A percentile compares a stretch with the other conserved stretches of the same genome.
Conservation (phyloP, 2,113 vertebrate species). For the Tenebrosternarchus preto region DNA sequence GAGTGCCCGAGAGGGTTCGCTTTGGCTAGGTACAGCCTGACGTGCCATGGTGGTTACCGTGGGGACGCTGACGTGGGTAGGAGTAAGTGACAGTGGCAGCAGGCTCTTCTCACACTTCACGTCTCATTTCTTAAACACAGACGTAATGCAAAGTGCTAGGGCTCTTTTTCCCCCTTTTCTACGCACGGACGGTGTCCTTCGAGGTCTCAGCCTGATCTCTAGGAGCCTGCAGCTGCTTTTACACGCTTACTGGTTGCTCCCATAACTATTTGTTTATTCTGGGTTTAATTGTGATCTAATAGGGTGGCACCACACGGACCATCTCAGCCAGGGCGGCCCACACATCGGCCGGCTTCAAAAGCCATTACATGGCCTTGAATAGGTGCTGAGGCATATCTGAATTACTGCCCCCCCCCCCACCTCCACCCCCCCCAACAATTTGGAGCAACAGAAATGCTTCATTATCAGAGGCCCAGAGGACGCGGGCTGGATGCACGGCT, state of each 20-base stretch:
- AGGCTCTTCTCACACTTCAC: constrained; percentile 55
- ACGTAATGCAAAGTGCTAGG: constrained; percentile 55
- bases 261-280: neutral
- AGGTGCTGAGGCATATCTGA: constrained; percentile 61
- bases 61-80: constrained; percentile 56
- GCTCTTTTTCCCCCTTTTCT: constrained; percentile 36
- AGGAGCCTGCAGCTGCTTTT: neutral
- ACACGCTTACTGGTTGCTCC: neutral
- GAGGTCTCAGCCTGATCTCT: neutral
- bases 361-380: constrained; percentile 60
- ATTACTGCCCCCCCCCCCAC: constrained; percentile 35
- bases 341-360: constrained; percentile 43
- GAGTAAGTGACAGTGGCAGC: constrained; percentile 65
- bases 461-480: constrained; percentile 54
- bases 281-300: neutral
- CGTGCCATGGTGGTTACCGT: constrained; percentile 46
- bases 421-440: no score
- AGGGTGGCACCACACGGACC: neutral
- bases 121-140: constrained; percentile 56
- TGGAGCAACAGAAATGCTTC: constrained; percentile 32
- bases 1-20: constrained; percentile 45
- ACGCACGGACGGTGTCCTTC: neutral
- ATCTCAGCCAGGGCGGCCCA: neutral
- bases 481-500: constrained; percentile 13
- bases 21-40: constrained; percentile 48